phyloP scores from a whole-genome alignment of 53 echinoderm and acorn worm species.

The Arbacia lixula region DNA sequence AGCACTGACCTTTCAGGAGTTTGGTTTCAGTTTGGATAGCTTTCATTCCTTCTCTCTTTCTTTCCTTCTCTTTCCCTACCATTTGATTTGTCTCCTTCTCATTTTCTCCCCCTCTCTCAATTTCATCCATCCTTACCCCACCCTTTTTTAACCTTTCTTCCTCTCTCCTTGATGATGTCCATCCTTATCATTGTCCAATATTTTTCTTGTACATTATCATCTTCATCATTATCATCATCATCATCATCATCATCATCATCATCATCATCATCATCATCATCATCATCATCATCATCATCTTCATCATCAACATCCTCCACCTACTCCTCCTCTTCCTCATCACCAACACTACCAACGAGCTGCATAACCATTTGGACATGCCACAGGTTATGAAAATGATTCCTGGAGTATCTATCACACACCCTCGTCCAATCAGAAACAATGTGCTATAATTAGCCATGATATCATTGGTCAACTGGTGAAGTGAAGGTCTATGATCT shows the following conservation, averaged over 20 bases:
- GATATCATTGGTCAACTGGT: slow-evolving; percentile 15
- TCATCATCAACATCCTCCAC: neutral
- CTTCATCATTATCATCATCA: too few species aligned
- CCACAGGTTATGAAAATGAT: slow-evolving; percentile 25
- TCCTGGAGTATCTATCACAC: slow-evolving; percentile 3
- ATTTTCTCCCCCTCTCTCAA: too few species aligned
- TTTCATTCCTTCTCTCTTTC: neutral
- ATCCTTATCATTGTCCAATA: too few species aligned
- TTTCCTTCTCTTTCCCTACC: neutral
- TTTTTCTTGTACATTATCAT: neutral
- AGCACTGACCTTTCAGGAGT: neutral
- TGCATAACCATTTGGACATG: neutral
- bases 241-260: neutral
- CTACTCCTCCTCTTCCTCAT: too few species aligned
- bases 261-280: neutral
- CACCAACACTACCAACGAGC: too few species aligned
- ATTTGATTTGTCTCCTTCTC: too few species aligned
- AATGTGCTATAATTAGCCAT: neutral
- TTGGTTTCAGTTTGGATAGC: too few species aligned
- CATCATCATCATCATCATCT: neutral
- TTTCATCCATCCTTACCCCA: too few species aligned
- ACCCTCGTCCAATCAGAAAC: slow-evolving; percentile 2
- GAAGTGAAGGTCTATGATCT: too few species aligned
- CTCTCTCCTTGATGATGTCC: too few species aligned
- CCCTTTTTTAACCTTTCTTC: too few species aligned